Evolutionary conservation across 2,113 vertebrate genomes (phyloP).

Genomic region (Nannospalax galili): DNA sequence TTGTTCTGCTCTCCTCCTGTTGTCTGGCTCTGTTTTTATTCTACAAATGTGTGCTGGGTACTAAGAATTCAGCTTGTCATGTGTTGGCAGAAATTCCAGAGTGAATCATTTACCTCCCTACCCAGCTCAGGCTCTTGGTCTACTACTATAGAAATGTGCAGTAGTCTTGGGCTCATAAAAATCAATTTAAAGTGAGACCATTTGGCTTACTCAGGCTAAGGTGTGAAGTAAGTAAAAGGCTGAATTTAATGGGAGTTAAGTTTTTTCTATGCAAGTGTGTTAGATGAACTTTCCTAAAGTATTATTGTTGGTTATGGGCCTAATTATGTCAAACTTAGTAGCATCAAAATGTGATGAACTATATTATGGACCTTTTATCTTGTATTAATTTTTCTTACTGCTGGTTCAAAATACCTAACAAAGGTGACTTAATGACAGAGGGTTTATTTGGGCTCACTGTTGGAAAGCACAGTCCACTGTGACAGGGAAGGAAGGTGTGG

Average conservation of each 20-base stretch:
- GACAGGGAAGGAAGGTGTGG: neutral
- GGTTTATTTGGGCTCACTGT: neutral
- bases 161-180: neutral
- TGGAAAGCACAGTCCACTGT: too few relatives aligned
- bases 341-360: conserved; percentile 1
- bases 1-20: conserved; percentile 1
- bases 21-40: conserved; percentile 20
- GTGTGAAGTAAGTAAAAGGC: neutral
- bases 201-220: conserved; percentile 16
- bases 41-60: neutral
- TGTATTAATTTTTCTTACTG: neutral
- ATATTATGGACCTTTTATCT: neutral
- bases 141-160: neutral
- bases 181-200: neutral
- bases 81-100: conserved; percentile 48
- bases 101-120: neutral
- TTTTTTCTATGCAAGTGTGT: neutral
- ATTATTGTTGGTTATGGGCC: neutral
- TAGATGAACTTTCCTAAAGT: conserved; percentile 2
- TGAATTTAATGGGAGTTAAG: neutral
- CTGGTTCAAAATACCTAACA: neutral
- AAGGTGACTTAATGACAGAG: too few relatives aligned
- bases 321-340: conserved; percentile 24
- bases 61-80: conserved; percentile 1
- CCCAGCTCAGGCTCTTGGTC: neutral